phyloP scores from a whole-genome alignment of 2,113 vertebrate genomes.

The Hippocampus comes region DNA sequence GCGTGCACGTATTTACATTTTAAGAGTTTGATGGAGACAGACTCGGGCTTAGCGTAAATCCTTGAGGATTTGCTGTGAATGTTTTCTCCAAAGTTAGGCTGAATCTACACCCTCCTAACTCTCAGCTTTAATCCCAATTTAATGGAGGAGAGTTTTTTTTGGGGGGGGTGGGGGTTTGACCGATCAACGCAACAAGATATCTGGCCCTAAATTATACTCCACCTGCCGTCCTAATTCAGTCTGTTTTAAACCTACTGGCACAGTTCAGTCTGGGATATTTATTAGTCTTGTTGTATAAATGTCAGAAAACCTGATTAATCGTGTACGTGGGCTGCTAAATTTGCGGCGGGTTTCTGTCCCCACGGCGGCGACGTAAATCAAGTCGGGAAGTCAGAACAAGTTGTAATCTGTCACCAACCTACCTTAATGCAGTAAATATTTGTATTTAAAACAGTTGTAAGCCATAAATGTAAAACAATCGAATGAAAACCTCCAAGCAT shows the following conservation, averaged over 20 bases:
- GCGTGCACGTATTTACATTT: constrained; percentile 22
- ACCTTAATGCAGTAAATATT: background rate
- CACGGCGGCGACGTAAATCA: background rate
- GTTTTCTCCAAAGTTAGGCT: background rate
- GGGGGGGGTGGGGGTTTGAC: background rate
- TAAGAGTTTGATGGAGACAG: constrained; percentile 25
- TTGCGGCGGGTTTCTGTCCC: background rate
- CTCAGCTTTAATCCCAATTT: background rate
- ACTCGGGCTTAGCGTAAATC: background rate
- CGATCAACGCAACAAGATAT: background rate
- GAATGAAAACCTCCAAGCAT: too few relatives aligned
- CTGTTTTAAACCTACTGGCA: background rate
- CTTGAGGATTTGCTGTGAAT: background rate
- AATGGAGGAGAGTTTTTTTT: background rate
- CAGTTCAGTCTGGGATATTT: background rate
- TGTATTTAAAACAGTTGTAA: background rate
- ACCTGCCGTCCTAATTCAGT: background rate
- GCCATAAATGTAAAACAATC: background rate
- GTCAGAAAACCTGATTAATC: background rate
- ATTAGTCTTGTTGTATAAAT: background rate
- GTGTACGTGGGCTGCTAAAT: background rate
- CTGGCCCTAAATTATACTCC: background rate
- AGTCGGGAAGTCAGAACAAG: background rate
- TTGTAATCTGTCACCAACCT: background rate
- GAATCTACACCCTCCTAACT: background rate